Evolutionary conservation across 2,797 vertebrate species (phyloP).

Genomic region (Paguma larvata): DNA sequence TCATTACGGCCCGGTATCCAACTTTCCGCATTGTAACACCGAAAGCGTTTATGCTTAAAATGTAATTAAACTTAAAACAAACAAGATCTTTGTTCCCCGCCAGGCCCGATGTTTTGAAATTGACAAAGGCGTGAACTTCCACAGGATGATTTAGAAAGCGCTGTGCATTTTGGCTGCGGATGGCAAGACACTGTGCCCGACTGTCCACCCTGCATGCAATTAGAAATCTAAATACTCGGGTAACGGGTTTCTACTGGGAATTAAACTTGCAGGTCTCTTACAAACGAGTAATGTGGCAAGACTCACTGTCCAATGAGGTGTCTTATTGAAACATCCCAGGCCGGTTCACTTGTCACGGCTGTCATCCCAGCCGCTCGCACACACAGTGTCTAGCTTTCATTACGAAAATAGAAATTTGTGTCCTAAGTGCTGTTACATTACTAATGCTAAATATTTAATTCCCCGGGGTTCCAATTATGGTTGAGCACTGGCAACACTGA

Average conservation of each 20-base stretch:
- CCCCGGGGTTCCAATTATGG: slow-evolving; percentile 99
- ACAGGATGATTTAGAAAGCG: slow-evolving; percentile 68
- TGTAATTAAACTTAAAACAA: slow-evolving; percentile 97
- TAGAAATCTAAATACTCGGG: slow-evolving; percentile 98
- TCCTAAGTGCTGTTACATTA: slow-evolving; percentile 99
- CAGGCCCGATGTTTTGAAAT: slow-evolving; percentile 73
- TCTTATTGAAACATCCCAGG: slow-evolving; percentile 97
- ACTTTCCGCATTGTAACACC: slow-evolving; percentile 90
- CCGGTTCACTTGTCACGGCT: slow-evolving; percentile 97
- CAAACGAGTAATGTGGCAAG: slow-evolving; percentile 95
- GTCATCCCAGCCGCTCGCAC: slow-evolving; percentile 96
- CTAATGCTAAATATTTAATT: slow-evolving; percentile 99
- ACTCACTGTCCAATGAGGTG: slow-evolving; percentile 95
- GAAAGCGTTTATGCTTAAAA: slow-evolving; percentile 92
- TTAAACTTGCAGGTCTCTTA: slow-evolving; percentile 97
- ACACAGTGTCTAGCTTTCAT: slow-evolving; percentile 97
- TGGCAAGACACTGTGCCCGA: slow-evolving; percentile 86
- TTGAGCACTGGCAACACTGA: slow-evolving; percentile 98
- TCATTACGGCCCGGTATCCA: slow-evolving; percentile 93
- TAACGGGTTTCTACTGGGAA: slow-evolving; percentile 95
- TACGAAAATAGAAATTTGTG: slow-evolving; percentile 99
- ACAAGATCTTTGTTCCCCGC: slow-evolving; percentile 89
- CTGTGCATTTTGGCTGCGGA: slow-evolving; percentile 76
- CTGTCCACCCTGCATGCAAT: slow-evolving; percentile 94
- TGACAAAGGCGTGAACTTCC: slow-evolving; percentile 85